These are phyloP conservation scores for Ellobius talpinus DNA, from an alignment of 2,113 vertebrate genomes.

Conservation along the genomic window DNA sequence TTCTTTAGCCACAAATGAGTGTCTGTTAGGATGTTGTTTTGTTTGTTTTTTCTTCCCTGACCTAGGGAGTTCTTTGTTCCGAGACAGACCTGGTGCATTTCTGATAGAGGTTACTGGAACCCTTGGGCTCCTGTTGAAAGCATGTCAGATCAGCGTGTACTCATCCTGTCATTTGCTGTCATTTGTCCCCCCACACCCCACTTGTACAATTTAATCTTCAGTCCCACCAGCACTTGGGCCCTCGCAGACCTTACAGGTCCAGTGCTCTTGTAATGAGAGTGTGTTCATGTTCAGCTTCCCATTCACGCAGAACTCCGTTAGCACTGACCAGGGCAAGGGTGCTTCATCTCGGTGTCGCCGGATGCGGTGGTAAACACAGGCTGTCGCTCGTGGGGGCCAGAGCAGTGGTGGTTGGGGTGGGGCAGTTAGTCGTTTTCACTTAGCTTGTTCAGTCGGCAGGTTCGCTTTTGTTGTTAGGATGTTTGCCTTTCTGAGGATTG, in stretches of 20 bases:
- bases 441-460: not conserved
- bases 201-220: constrained; percentile 13
- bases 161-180: not conserved
- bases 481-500: constrained; percentile 70
- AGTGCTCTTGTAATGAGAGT: not conserved
- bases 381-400: not conserved
- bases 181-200: not conserved
- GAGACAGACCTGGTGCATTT: not conserved
- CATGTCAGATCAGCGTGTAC: not conserved
- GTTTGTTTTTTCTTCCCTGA: not conserved
- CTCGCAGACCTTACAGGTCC: not conserved
- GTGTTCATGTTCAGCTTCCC: not conserved
- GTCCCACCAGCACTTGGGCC: not conserved
- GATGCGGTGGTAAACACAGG: not conserved
- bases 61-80: constrained; percentile 29
- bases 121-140: constrained; percentile 2
- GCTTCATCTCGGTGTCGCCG: not conserved
- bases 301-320: not conserved
- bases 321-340: not conserved
- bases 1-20: not conserved
- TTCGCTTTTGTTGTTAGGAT: constrained; percentile 54
- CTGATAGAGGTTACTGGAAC: constrained; percentile 28
- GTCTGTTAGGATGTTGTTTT: not conserved
- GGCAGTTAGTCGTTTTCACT: not conserved
- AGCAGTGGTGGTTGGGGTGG: not conserved